Percentiles rank a stretch among this genome's conserved stretches.
These are phyloP conservation scores for Chirona hameri DNA, from an alignment of 2,888 invertebrate genomes.

Conservation along the genomic window DNA sequence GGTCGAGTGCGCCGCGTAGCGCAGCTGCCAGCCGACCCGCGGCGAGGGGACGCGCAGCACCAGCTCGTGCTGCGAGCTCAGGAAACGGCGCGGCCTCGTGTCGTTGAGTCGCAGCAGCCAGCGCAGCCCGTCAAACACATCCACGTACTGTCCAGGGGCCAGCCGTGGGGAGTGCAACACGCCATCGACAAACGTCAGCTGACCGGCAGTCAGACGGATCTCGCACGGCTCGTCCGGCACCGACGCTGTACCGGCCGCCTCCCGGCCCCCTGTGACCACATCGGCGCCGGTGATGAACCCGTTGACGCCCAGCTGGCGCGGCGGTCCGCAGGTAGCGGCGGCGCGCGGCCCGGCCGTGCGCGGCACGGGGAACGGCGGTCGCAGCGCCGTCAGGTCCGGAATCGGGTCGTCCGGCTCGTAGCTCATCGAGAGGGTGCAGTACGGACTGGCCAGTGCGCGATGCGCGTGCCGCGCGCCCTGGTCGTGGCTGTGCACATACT, in stretches of 20 bases:
- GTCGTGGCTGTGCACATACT: not conserved
- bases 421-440: constrained; percentile 12
- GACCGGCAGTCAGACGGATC: not conserved
- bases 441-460: not conserved
- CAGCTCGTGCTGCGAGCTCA: constrained; percentile 12
- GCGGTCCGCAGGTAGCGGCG: not conserved
- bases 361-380: constrained; percentile 1
- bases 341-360: not conserved
- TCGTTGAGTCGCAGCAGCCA: not conserved
- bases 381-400: not conserved
- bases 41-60: not conserved
- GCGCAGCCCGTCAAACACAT: constrained; percentile 3
- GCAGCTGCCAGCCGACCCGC: not conserved
- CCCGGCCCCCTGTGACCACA: not conserved
- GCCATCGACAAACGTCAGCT: not conserved
- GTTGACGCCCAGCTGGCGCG: not conserved
- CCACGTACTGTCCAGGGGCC: not conserved
- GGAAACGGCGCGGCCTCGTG: not conserved
- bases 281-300: not conserved
- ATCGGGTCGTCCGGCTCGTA: not conserved
- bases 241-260: too few relatives aligned
- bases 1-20: not conserved
- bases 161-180: not conserved
- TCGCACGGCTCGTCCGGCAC: not conserved
- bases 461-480: not conserved